Base-by-base conservation (phyloP, 2,797 vertebrate genomes). In the Monodelphis domestica region DNA sequence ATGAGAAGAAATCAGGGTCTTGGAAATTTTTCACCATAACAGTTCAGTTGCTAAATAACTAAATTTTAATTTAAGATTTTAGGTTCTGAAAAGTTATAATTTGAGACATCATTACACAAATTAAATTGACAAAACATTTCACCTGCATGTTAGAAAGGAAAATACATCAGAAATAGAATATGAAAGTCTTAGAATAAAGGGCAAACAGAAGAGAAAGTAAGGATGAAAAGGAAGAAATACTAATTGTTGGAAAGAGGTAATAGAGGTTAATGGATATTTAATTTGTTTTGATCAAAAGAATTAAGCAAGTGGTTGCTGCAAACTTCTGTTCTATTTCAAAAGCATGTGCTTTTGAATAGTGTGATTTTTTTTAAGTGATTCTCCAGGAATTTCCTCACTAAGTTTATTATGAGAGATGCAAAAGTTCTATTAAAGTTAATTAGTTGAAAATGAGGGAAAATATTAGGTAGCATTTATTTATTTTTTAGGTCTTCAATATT, bases 61-160 rank as follows among this genome's bases (percentile, higher is more conserved):
- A 29, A 87, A 87, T 26, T 52, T 50, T 12, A 30, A 29, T 30
- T 51, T 28, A 87, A 24, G 51, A 52, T 11, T 51, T 87, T 87
- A 87, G 26, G 87, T 14, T 87, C 45, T 51, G 24, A 92, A 95
- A 95, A 91, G 89, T 9, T 59, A 92, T 91, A 9, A 51, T 9
- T 45, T 52, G 24, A 88, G 54, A 89, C 56, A 28, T 0, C 88
- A 14, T 88, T 88, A 52, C 55, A 52, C 53, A 94, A 94, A 89
- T 91, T 21, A 90, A 91, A 26, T 91, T 21, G 52, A 87, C 33
- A 92, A n/a, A 63, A 63, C 30, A 63, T 87, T 84, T 11, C 28
- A 17, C 38, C 45, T 87, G 59, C 63, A 59, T 63, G 33, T 14
- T 4, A 59, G 30, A 30, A n/a, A 63, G 63, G 33, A 14, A 63